Evolutionary conservation across 2,888 invertebrate genomes (phyloP), one percentile per base, ranked within the genome.

Genomic region (Tineola bisselliella): DNA sequence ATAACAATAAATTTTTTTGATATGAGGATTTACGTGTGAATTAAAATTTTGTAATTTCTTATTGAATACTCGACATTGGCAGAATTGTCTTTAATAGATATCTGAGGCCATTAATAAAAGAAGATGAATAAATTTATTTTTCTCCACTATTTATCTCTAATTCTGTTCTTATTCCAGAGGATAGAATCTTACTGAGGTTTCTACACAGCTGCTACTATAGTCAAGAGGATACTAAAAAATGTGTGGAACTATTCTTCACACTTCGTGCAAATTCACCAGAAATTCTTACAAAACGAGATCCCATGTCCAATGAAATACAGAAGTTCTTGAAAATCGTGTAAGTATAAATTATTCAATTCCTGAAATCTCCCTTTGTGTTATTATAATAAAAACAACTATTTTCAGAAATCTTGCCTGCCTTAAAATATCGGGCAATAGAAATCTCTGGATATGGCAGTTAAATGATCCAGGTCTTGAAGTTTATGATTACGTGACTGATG

Each of bases 271-370:
- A 88, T 12, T 76, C 84, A 0, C 87, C 88, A 0, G 90, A 90
- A 65, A 76, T 91, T 61, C 81, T 91, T 63, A 80, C 74, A 43
- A 80, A 89, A 63, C 77, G 91, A 59, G 90, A 91, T 67, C 90
- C 90, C 0, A 60, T 72, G 6, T 77, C 83, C 3, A 73, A 79
- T 0, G 75, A 75, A 17, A 79, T 90, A 62, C 83, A 88, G 66
- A 84, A 86, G 64, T 73, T 82, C 13, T 77, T 90, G 43, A 80
- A 86, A 63, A 81, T 88, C 57, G 71, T 88, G 91, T 91, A 72
- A 88, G 88, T 44, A 5, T 19, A 43, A 6, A 11, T 33, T 25
- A 12, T 5, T n/a, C n/a, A n/a, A n/a, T n/a, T n/a, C n/a, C n/a
- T n/a, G n/a, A n/a, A n/a, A n/a, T n/a, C n/a, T n/a, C n/a, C n/a